These are phyloP conservation scores for Dioctria rufipes DNA, from an alignment of 2,888 invertebrate genomes.

Conservation along the genomic window DNA sequence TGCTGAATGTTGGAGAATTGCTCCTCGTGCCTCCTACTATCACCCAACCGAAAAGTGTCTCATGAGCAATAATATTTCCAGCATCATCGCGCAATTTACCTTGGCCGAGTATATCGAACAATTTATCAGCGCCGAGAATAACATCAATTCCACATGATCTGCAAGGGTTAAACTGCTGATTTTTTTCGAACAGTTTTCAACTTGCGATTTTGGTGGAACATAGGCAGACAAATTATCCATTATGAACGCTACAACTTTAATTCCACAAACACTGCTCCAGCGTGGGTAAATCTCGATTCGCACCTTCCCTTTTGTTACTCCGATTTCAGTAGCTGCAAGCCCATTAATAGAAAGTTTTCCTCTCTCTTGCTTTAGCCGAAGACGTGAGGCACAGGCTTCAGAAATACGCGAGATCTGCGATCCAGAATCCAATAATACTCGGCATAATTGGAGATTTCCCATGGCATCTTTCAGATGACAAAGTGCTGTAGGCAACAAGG, in stretches of 20 bases:
- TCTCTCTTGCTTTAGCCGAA: neutral
- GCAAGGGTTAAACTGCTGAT: neutral
- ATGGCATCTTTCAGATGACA: too few relatives aligned
- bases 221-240: neutral
- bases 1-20: neutral
- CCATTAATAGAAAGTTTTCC: neutral
- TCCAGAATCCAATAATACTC: too few relatives aligned
- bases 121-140: neutral
- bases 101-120: too few relatives aligned
- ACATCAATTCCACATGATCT: neutral
- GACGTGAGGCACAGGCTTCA: neutral
- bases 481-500: too few relatives aligned
- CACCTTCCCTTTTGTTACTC: neutral
- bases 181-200: neutral
- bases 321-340: neutral
- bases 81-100: too few relatives aligned
- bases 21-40: neutral
- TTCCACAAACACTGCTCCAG: neutral
- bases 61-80: neutral
- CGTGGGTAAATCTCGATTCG: neutral
- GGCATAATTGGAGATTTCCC: too few relatives aligned
- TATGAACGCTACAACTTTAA: neutral
- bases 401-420: too few relatives aligned
- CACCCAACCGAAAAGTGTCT: neutral
- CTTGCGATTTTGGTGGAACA: neutral